Base-by-base conservation (phyloP, 2,888 invertebrate genomes). In the Caenorhabditis afra region DNA sequence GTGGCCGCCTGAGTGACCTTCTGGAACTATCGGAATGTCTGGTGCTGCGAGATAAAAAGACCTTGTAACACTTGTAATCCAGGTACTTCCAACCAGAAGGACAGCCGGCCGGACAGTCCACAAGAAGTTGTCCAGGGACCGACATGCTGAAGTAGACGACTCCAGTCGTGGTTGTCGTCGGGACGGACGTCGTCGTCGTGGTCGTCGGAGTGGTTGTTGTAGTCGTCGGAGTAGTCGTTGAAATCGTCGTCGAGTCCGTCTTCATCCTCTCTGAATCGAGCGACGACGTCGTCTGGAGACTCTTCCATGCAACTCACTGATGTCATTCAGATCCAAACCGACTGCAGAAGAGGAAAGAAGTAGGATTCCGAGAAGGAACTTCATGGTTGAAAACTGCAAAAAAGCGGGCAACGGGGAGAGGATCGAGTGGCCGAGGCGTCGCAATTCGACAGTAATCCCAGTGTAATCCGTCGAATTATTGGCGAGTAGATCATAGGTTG, bases 21-120 rank as follows among this genome's bases (percentile, higher is more conserved):
- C 61, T 74, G 47, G 20, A 53, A 39, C 12, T 20, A 14, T 10
- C 10, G 37, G 11, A 14, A 5, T 44, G 5, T n/a, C 14, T 35
- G 3, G 18, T 23, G 22, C 2, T 16, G 14, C 20, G 14, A 44
- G 16, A 22, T 11, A 10, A 41, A 35, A 8, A 23, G 20, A 71
- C 73, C 57, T 66, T 59, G 20, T 76, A 76, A 22, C 76, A 76
- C 16, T 55, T 68, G 14, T 61, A 67, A 11, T 45, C 37, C 18
- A 47, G 57, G 35, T 76, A 76, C 14, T 64, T 57, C 76, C 76
- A 76, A 1, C 76, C 76, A 18, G 45, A n/a, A 14, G 62, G 20
- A 52, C 76, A 76, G 18, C 44, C 68, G 4, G 58, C 39, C 4
- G 57, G 14, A 39, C 76, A 76, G 7, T 68, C 76, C 4, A 20